Percentiles rank a stretch among this genome's conserved stretches.
These are phyloP conservation scores for Bothrops jararaca DNA, from an alignment of 2,113 vertebrate species.

Conservation along the genomic window DNA sequence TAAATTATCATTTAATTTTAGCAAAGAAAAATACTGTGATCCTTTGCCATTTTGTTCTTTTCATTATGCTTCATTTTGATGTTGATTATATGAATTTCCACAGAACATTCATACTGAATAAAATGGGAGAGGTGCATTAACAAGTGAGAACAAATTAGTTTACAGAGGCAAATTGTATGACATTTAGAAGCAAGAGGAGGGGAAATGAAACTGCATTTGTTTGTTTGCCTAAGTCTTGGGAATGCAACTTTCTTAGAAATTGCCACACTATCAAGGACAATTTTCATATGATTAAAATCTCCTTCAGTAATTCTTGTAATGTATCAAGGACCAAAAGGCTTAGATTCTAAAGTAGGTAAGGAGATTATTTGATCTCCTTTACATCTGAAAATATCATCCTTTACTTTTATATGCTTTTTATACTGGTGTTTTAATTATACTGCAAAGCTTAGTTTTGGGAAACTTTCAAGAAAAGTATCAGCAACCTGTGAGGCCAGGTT, in stretches of 20 bases:
- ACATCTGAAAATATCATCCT: conserved; percentile 33
- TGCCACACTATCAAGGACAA: conserved; percentile 27
- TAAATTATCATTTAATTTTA: conserved; percentile 56
- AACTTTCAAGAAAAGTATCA: neutral
- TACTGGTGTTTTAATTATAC: conserved; percentile 4
- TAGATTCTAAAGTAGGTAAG: conserved; percentile 31
- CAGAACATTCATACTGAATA: conserved; percentile 50
- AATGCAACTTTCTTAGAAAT: conserved; percentile 17
- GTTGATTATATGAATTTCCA: conserved; percentile 54
- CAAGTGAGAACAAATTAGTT: neutral
- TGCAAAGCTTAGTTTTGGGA: neutral
- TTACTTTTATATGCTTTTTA: conserved; percentile 7
- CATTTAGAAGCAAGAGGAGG: conserved; percentile 3
- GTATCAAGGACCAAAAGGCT: conserved; percentile 34
- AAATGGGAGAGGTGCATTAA: conserved; percentile 14
- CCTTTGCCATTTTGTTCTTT: conserved; percentile 49
- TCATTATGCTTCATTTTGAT: conserved; percentile 44
- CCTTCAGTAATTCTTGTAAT: conserved; percentile 41
- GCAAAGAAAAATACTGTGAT: conserved; percentile 28
- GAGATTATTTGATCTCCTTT: conserved; percentile 27
- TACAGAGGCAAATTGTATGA: neutral
- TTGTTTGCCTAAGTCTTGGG: conserved; percentile 34
- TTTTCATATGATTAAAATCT: conserved; percentile 29
- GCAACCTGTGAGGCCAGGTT: neutral
- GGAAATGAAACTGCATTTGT: conserved; percentile 25